Percentiles rank a stretch among this genome's conserved stretches.
Conservation (phyloP, 2,797 vertebrate species). For the Hydrophis major region DNA sequence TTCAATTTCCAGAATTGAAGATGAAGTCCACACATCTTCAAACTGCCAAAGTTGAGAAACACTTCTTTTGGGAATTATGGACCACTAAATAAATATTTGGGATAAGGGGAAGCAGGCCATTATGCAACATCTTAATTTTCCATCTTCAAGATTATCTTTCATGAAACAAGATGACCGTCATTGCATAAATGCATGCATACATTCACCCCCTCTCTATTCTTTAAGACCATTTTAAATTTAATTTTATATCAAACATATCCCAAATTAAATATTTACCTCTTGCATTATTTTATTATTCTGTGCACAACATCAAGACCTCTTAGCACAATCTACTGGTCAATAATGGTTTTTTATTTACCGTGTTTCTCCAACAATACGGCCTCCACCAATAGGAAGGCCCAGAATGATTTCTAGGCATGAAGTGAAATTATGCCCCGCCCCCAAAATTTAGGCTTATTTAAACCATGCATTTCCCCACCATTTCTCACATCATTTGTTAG, state of each 20-base stretch:
- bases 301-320: neutral
- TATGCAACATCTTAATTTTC: neutral
- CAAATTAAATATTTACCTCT: neutral
- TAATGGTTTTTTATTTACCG: neutral
- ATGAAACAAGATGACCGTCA: neutral
- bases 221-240: neutral
- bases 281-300: neutral
- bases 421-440: too few relatives aligned
- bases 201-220: neutral
- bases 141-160: neutral
- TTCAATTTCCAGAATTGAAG: neutral
- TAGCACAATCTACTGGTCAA: neutral
- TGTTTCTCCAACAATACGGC: too few relatives aligned
- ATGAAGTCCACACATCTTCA: neutral
- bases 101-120: neutral
- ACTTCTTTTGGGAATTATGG: neutral
- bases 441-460: too few relatives aligned
- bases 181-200: neutral
- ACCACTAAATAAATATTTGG: neutral
- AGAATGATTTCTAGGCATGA: too few relatives aligned
- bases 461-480: too few relatives aligned
- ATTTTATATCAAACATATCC: neutral
- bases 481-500: too few relatives aligned
- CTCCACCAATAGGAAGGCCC: too few relatives aligned
- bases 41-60: neutral